Conservation (phyloP, 2,797 vertebrate species). For the Oreochromis mossambicus region DNA sequence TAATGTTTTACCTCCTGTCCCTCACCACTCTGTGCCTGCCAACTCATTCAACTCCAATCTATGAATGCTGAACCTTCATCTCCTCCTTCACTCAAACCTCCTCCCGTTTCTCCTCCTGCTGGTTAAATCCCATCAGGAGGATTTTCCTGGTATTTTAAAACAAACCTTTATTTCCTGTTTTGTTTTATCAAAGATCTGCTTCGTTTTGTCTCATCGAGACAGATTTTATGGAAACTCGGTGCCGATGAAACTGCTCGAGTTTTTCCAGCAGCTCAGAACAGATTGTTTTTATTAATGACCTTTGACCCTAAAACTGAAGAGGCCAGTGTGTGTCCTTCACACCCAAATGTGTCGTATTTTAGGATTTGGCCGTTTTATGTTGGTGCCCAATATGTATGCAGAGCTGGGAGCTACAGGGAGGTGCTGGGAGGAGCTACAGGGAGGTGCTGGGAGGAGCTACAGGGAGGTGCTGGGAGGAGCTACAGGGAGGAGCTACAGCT, state of each 20-base stretch:
- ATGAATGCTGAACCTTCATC: accelerated
- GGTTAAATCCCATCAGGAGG: not conserved
- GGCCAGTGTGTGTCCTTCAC: not conserved
- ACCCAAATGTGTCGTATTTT: not conserved
- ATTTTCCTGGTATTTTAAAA: not conserved
- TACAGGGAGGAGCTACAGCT: not conserved
- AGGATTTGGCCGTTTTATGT: not conserved
- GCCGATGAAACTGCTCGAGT: not conserved
- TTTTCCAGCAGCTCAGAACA: not conserved
- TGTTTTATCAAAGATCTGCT: not conserved
- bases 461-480: no score
- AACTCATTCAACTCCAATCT: accelerated
- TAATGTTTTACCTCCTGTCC: not conserved
- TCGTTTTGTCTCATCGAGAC: not conserved
- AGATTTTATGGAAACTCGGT: not conserved
- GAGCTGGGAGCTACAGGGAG: not conserved
- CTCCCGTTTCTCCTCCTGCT: not conserved
- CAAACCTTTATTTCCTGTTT: not conserved
- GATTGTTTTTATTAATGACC: not conserved
- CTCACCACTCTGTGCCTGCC: accelerated
- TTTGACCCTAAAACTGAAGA: not conserved
- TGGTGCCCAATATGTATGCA: no score
- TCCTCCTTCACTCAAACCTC: not conserved
- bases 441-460: no score
- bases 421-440: no score